phyloP scores from a whole-genome alignment of 1,140 invertebrate genomes.

The Drosophila neocordata region DNA sequence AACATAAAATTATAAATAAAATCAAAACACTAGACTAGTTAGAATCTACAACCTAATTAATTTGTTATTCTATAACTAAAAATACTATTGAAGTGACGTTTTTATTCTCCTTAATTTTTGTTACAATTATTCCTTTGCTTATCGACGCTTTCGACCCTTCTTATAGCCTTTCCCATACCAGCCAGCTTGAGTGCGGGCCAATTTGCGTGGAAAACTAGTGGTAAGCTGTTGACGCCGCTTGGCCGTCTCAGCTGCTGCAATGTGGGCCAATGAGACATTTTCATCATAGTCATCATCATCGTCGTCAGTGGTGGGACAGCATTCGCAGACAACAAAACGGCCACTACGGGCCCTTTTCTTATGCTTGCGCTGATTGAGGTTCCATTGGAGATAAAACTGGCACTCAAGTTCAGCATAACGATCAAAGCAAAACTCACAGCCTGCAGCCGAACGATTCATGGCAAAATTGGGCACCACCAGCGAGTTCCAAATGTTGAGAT shows the following conservation, averaged over 20 bases:
- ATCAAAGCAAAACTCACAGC: slow-evolving; percentile 84
- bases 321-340: slow-evolving; percentile 84
- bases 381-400: slow-evolving; percentile 84
- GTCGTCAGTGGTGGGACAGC: slow-evolving; percentile 84
- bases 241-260: slow-evolving; percentile 73
- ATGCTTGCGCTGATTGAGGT: slow-evolving; percentile 76
- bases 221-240: slow-evolving; percentile 78
- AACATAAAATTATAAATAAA: not conserved
- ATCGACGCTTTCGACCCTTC: slow-evolving; percentile 82
- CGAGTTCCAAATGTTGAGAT: slow-evolving; percentile 80
- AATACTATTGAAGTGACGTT: slow-evolving; percentile 39
- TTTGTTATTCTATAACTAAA: slow-evolving; percentile 7
- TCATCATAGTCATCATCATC: slow-evolving; percentile 82
- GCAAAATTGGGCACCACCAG: slow-evolving; percentile 78
- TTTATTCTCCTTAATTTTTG: not conserved
- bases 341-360: slow-evolving; percentile 83
- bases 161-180: slow-evolving; percentile 86
- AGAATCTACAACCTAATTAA: not conserved
- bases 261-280: slow-evolving; percentile 82
- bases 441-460: slow-evolving; percentile 79
- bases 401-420: slow-evolving; percentile 84
- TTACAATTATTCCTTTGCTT: slow-evolving; percentile 3
- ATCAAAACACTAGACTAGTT: not conserved
- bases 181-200: slow-evolving; percentile 84
- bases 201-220: slow-evolving; percentile 73